phyloP scores from a whole-genome alignment of 2,113 vertebrate genomes.

The Thunnus thynnus region DNA sequence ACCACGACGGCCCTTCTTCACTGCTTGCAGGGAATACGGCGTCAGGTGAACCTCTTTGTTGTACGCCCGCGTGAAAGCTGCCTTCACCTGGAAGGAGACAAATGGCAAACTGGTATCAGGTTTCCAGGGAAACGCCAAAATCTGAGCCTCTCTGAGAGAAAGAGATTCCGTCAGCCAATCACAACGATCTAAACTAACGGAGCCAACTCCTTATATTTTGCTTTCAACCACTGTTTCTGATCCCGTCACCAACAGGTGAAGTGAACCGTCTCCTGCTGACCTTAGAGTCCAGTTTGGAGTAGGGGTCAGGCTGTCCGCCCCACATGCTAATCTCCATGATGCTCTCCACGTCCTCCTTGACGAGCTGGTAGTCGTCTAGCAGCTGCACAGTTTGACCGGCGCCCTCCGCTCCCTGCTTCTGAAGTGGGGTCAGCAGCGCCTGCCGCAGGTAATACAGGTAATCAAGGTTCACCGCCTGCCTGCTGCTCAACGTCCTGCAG shows the following conservation, averaged over 20 bases:
- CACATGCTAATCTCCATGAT: constrained; percentile 95
- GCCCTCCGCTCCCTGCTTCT: constrained; percentile 87
- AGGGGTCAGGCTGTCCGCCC: constrained; percentile 91
- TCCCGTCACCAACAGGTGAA: background rate
- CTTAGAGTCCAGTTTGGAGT: constrained; percentile 95
- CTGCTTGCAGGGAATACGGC: constrained; percentile 89
- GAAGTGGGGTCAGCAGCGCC: constrained; percentile 89
- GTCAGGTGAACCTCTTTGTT: constrained; percentile 93
- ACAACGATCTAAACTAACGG: background rate
- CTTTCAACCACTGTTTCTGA: background rate
- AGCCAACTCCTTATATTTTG: background rate
- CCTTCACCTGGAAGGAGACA: constrained; percentile 89
- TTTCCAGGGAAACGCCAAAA: too few relatives aligned
- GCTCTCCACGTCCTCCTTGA: constrained; percentile 95
- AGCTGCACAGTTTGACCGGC: constrained; percentile 87
- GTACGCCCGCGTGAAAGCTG: constrained; percentile 94
- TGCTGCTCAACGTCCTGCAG: constrained; percentile 90
- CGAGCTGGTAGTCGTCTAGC: constrained; percentile 93
- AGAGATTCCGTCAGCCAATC: background rate
- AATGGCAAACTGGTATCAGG: background rate
- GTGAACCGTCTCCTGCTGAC: constrained; percentile 75
- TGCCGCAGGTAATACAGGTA: constrained; percentile 90
- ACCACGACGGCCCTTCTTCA: constrained; percentile 87
- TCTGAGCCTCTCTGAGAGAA: too few relatives aligned
- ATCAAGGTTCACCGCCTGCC: constrained; percentile 92